phyloP scores from a whole-genome alignment of 1,140 invertebrate species.

The Condylostylus longicornis region DNA sequence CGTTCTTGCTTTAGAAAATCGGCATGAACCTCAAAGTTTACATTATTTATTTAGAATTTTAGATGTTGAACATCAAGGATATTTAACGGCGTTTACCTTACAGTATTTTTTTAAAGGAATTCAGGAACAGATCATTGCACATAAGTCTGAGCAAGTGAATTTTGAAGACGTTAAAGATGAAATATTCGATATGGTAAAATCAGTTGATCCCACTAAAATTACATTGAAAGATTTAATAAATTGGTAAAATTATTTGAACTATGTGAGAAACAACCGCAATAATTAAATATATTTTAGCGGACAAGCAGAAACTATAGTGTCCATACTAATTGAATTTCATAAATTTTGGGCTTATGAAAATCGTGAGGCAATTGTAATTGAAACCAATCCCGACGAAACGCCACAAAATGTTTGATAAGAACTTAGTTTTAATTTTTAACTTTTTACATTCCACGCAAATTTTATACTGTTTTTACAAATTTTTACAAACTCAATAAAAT shows the following conservation, averaged over 20 bases:
- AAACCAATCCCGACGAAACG: constrained; percentile 34
- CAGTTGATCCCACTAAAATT: constrained; percentile 67
- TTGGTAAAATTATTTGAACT: constrained; percentile 11
- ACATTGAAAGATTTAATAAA: constrained; percentile 69
- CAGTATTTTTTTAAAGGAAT: constrained; percentile 92
- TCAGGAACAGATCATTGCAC: constrained; percentile 71
- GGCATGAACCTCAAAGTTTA: constrained; percentile 76
- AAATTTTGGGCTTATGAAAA: constrained; percentile 95
- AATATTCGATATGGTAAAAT: constrained; percentile 96
- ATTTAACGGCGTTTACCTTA: constrained; percentile 76
- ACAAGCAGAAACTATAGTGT: constrained; percentile 84
- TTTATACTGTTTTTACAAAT: too few relatives aligned
- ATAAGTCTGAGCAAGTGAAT: constrained; percentile 70
- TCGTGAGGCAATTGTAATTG: constrained; percentile 58
- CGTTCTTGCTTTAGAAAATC: constrained; percentile 83
- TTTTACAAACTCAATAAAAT: too few relatives aligned
- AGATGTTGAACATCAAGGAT: constrained; percentile 77
- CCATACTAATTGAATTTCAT: constrained; percentile 88
- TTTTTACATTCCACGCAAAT: too few relatives aligned
- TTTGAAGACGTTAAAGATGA: constrained; percentile 95
- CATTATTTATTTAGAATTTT: constrained; percentile 86
- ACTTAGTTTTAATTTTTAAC: too few relatives aligned
- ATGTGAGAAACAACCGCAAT: not conserved
- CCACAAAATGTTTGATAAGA: constrained; percentile 21
- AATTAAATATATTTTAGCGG: constrained; percentile 52